Evolutionary conservation across 2,113 vertebrate genomes (phyloP).

Genomic region (Diglossa brunneiventris): DNA sequence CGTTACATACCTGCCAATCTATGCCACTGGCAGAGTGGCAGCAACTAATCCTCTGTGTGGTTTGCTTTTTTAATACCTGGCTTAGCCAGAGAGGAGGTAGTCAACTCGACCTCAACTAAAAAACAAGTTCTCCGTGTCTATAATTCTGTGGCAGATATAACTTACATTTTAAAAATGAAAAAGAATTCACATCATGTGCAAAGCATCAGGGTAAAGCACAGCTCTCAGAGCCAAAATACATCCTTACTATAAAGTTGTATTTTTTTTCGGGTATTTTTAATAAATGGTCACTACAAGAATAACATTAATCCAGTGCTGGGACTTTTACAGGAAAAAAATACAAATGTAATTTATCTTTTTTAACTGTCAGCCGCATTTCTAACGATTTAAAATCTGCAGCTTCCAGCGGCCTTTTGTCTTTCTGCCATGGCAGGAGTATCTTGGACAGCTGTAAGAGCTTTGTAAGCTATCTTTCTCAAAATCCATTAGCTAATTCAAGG

Average conservation of each 20-base stretch:
- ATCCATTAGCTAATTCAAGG: conserved; percentile 95
- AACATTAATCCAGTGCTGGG: conserved; percentile 73
- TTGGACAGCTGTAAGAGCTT: conserved; percentile 85
- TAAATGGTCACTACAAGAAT: conserved; percentile 69
- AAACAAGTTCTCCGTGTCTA: background rate
- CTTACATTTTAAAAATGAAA: background rate
- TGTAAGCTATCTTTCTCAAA: conserved; percentile 82
- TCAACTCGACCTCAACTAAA: background rate
- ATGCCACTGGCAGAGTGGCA: background rate
- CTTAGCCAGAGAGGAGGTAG: background rate
- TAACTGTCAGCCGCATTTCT: conserved; percentile 80
- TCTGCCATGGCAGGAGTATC: conserved; percentile 77
- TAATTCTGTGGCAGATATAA: background rate
- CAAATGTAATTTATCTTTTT: conserved; percentile 77
- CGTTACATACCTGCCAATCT: background rate
- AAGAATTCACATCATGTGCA: conserved; percentile 40
- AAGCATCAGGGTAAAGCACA: conserved; percentile 45
- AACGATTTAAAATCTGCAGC: conserved; percentile 75
- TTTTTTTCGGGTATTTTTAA: conserved; percentile 53
- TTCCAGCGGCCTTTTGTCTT: conserved; percentile 81
- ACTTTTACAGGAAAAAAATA: conserved; percentile 75
- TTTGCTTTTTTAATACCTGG: background rate
- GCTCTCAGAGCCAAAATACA: conserved; percentile 67
- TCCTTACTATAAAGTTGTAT: conserved; percentile 51
- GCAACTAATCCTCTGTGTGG: background rate